These are phyloP conservation scores for Luscinia luscinia DNA, from an alignment of 2,797 vertebrate species.

Conservation along the genomic window DNA sequence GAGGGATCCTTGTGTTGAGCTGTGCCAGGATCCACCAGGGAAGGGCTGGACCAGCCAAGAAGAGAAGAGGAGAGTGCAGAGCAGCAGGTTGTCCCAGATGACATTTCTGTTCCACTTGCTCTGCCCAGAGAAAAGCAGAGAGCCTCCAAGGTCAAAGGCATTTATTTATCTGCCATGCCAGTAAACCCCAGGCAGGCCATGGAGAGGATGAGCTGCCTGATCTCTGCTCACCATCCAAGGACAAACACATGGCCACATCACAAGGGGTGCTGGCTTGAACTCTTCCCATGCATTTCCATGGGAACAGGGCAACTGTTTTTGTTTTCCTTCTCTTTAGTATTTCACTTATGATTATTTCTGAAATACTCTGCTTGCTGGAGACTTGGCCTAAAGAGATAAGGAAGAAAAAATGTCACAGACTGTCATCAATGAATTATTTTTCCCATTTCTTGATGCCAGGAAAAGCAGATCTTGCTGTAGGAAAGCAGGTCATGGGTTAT, in stretches of 20 bases:
- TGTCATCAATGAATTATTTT: conserved; percentile 26
- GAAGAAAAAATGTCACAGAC: conserved; percentile 20
- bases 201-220: neutral
- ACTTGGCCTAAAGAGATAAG: conserved; percentile 39
- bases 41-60: neutral
- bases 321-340: neutral
- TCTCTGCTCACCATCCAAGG: neutral
- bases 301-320: neutral
- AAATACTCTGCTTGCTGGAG: conserved; percentile 6
- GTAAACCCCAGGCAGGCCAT: neutral
- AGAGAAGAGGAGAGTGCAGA: neutral
- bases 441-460: conserved; percentile 43
- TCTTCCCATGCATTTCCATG: conserved; percentile 26
- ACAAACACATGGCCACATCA: neutral
- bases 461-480: conserved; percentile 30
- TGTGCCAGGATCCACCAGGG: neutral
- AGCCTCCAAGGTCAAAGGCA: neutral
- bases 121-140: neutral
- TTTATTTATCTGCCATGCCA: neutral
- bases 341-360: conserved; percentile 4
- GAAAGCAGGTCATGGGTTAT: neutral
- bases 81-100: neutral
- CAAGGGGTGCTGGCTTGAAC: neutral
- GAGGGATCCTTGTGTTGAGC: neutral
- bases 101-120: neutral